Conservation (phyloP, 2,888 invertebrate genomes). For the Orthonevra nobilis region DNA sequence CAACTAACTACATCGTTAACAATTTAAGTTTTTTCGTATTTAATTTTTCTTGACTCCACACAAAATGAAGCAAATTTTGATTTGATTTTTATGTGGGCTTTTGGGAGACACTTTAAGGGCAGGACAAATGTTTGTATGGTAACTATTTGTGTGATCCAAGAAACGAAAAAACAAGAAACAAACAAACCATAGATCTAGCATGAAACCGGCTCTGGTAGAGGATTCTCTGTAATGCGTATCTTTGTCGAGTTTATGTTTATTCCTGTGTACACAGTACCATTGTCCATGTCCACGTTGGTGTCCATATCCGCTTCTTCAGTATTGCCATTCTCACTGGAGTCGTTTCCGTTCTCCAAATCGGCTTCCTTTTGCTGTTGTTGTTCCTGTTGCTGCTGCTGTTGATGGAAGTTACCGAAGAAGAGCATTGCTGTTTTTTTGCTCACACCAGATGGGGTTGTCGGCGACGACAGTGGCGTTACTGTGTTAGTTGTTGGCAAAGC, state of each 20-base stretch:
- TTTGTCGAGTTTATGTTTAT: slow-evolving; percentile 74
- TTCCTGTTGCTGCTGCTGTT: slow-evolving; percentile 73
- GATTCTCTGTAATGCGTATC: slow-evolving; percentile 80
- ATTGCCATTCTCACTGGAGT: slow-evolving; percentile 59
- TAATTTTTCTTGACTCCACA: slow-evolving; percentile 42
- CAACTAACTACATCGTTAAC: slow-evolving; percentile 59
- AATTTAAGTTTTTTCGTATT: slow-evolving; percentile 23
- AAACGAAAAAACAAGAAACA: slow-evolving; percentile 1
- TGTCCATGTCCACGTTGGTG: slow-evolving; percentile 71
- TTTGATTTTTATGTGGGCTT: slow-evolving; percentile 21
- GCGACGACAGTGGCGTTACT: slow-evolving; percentile 79
- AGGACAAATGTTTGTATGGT: slow-evolving; percentile 48
- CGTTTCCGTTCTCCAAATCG: slow-evolving; percentile 58
- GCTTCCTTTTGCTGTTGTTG: slow-evolving; percentile 64
- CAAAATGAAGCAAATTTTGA: slow-evolving; percentile 19
- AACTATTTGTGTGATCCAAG: slow-evolving; percentile 1
- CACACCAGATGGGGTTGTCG: slow-evolving; percentile 78
- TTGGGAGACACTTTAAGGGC: slow-evolving; percentile 47
- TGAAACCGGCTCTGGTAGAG: slow-evolving; percentile 79
- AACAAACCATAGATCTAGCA: slow-evolving; percentile 74
- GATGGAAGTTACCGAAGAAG: slow-evolving; percentile 78
- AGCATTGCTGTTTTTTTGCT: slow-evolving; percentile 78
- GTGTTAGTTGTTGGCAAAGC: slow-evolving; percentile 71
- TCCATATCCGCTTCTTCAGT: slow-evolving; percentile 72
- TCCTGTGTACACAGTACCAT: slow-evolving; percentile 76